These are phyloP conservation scores for Hirtodrosophila histrioides DNA, from an alignment of 2,888 invertebrate species.

Conservation along the genomic window DNA sequence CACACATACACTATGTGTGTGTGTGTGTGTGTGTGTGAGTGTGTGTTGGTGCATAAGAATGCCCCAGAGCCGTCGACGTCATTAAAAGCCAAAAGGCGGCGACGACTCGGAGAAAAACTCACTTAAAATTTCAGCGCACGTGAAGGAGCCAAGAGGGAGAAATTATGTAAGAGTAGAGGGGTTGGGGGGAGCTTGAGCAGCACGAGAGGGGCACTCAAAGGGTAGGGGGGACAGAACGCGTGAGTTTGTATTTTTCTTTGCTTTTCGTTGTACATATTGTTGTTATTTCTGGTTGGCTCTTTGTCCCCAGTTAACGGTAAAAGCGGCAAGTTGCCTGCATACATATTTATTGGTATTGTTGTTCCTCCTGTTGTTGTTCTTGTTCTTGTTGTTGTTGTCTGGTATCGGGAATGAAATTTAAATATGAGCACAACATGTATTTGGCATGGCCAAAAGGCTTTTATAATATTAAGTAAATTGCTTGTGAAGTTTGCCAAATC, in stretches of 20 bases:
- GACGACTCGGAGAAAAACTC: conserved; percentile 66
- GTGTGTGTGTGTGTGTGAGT: conserved; percentile 37
- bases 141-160: conserved; percentile 46
- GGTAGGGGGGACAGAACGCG: conserved; percentile 6
- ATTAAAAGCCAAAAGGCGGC: conserved; percentile 75
- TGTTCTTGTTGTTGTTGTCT: conserved; percentile 15
- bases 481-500: conserved; percentile 37
- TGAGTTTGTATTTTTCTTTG: conserved; percentile 28
- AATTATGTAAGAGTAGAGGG: conserved; percentile 1
- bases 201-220: background rate
- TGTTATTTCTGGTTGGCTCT: conserved; percentile 37
- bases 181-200: background rate
- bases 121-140: conserved; percentile 77
- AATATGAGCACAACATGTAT: conserved; percentile 33
- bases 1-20: conserved; percentile 16
- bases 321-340: conserved; percentile 30
- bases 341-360: conserved; percentile 30
- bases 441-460: conserved; percentile 26
- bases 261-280: conserved; percentile 18
- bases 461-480: conserved; percentile 49
- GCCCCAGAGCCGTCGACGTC: conserved; percentile 73
- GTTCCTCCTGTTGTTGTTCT: conserved; percentile 26
- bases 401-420: conserved; percentile 48
- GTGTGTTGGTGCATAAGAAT: conserved; percentile 71
- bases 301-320: conserved; percentile 48